Conservation (phyloP, 30 jellyfish, hydroid and myxozoan species). For the Rhopilema esculentum region DNA sequence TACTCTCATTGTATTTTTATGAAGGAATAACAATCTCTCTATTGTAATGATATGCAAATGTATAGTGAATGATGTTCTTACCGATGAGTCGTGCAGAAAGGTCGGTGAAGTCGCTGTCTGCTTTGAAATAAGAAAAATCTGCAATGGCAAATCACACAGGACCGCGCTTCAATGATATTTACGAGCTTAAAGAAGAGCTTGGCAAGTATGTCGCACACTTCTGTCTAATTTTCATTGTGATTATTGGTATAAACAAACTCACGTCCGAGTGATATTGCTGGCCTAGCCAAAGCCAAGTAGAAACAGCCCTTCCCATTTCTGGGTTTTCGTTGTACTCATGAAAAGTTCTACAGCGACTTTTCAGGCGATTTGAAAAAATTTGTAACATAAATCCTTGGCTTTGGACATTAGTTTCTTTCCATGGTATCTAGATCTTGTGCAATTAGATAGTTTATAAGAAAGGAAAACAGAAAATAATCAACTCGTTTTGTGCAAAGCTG, state of each 20-base stretch:
- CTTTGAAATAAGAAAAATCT: background rate
- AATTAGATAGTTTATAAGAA: background rate
- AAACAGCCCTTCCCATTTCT: constrained; percentile 52
- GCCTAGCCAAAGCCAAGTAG: constrained; percentile 42
- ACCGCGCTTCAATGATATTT: constrained; percentile 83
- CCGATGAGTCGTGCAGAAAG: constrained; percentile 43
- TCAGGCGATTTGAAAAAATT: background rate
- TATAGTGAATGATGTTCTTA: constrained; percentile 21
- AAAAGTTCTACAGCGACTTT: background rate
- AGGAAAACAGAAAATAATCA: background rate
- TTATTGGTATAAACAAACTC: background rate
- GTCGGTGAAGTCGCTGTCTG: constrained; percentile 6
- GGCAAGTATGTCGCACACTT: constrained; percentile 89
- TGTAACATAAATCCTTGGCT: background rate
- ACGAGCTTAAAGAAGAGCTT: constrained; percentile 97
- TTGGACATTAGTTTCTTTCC: background rate
- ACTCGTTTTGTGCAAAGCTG: background rate
- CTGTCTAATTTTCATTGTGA: constrained; percentile 2
- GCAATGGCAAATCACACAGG: constrained; percentile 82
- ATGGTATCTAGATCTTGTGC: background rate
- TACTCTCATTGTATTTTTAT: background rate
- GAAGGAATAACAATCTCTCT: background rate
- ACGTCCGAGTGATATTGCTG: background rate
- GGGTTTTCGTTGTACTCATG: constrained; percentile 16
- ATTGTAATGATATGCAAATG: background rate